Evolutionary conservation across 1,140 invertebrate genomes (phyloP), one percentile per base, ranked within the genome.

Genomic region (Augochlora pura): DNA sequence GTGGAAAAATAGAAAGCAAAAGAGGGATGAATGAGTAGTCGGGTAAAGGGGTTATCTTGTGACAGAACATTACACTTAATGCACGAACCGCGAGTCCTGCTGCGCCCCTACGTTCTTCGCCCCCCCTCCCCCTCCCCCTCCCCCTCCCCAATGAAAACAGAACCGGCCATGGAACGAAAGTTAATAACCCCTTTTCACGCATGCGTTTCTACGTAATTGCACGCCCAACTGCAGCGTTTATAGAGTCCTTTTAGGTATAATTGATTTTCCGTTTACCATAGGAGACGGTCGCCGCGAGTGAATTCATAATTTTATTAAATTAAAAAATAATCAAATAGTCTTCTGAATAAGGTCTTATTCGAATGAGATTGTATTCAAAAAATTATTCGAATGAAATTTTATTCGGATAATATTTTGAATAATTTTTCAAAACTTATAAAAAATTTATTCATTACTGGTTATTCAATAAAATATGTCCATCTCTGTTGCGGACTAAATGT

Each of bases 171-270:
- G 64, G 67, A 79, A 70, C 57, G 70, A 85, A 82, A 70, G 83
- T 85, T 83, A 85, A 87, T 78, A 83, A 87, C 68, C 77, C 23
- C 74, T 69, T 69, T 79, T 79, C 85, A 85, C 83, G 85, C 85
- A 78, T 69, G 73, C 77, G 71, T 73, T 67, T 64, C 70, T 42
- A 32, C 49, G 52, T 70, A 74, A 77, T 83, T 81, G 54, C 38
- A 68, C 42, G 23, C 66, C 52, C 54, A 42, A 52, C 60, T 27
- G 54, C 18, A 18, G 49, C 49, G 16, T 21, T 54, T 54, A 46
- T 46, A 46, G 10, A 46, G 42, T 54, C 21, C 49, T 54, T 54
- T 21, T 18, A 54, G 21, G 49, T 54, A 14, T 18, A 54, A 18
- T 21, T 54, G 21, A 54, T 54, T 21, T 46, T 46, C 10, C 42